phyloP scores from a whole-genome alignment of 2,888 invertebrate species.

The Drosophila kambysellisi region DNA sequence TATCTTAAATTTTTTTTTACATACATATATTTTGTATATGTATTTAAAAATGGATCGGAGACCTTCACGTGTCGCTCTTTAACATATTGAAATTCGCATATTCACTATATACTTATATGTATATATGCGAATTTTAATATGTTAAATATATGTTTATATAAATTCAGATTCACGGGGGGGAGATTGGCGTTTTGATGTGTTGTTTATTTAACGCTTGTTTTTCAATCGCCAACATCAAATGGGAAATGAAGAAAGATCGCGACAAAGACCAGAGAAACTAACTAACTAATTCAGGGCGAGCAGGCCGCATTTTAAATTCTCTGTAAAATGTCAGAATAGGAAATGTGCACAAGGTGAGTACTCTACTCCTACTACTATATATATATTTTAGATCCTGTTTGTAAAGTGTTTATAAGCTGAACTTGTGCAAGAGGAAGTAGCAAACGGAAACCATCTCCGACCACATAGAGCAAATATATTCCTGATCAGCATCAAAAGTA shows the following conservation, averaged over 20 bases:
- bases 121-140: background rate
- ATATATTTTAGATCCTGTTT: background rate
- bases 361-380: background rate
- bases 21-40: slow-evolving; percentile 16
- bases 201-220: slow-evolving; percentile 46
- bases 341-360: background rate
- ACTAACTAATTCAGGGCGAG: background rate
- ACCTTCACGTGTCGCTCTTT: slow-evolving; percentile 51
- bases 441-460: background rate
- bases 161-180: slow-evolving; percentile 31
- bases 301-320: slow-evolving; percentile 2
- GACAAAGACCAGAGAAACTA: slow-evolving; percentile 1
- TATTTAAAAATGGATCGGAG: slow-evolving; percentile 22
- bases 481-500: background rate
- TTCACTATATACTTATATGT: slow-evolving; percentile 5
- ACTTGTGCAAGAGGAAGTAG: background rate
- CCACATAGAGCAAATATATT: background rate
- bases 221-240: slow-evolving; percentile 38
- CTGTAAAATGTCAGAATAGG: slow-evolving; percentile 5
- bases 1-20: slow-evolving; percentile 22
- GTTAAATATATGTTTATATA: background rate
- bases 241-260: slow-evolving; percentile 20
- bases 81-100: slow-evolving; percentile 27
- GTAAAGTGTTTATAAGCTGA: background rate
- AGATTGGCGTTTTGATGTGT: slow-evolving; percentile 34